Conservation (phyloP, 2,113 vertebrate genomes). For the Mungos mungo region DNA sequence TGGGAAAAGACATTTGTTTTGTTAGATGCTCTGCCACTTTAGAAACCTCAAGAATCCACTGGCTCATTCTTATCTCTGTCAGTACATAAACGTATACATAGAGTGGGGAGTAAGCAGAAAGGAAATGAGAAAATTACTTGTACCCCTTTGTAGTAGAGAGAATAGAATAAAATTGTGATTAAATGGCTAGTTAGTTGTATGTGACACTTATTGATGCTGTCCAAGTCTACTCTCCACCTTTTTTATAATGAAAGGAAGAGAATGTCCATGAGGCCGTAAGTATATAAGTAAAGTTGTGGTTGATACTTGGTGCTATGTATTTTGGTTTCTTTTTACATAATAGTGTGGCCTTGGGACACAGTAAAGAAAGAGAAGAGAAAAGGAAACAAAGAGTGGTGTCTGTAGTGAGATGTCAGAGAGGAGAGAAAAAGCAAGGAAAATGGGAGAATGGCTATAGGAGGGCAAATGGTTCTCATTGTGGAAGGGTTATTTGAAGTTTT, state of each 20-base stretch:
- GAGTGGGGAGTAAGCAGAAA: background rate
- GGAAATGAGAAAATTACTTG: background rate
- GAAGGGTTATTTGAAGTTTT: constrained; percentile 19
- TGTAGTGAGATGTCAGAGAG: background rate
- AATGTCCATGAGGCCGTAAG: background rate
- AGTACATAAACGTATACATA: background rate
- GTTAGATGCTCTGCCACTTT: background rate
- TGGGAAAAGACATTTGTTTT: background rate
- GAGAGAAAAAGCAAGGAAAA: background rate
- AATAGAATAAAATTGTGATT: constrained; percentile 27
- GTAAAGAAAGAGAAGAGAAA: background rate
- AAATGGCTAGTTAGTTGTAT: background rate
- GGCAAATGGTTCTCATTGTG: background rate
- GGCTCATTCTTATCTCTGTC: background rate
- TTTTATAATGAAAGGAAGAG: background rate
- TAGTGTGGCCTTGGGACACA: background rate
- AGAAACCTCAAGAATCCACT: constrained; percentile 3
- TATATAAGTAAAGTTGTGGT: background rate
- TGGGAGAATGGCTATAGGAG: background rate
- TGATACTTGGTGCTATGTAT: background rate
- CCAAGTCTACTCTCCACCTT: background rate
- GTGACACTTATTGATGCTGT: background rate
- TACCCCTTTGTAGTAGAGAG: background rate
- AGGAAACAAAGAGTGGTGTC: background rate
- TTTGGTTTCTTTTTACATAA: background rate